phyloP scores from a whole-genome alignment of 2,113 vertebrate species.

The Neodontobutis hainanensis region DNA sequence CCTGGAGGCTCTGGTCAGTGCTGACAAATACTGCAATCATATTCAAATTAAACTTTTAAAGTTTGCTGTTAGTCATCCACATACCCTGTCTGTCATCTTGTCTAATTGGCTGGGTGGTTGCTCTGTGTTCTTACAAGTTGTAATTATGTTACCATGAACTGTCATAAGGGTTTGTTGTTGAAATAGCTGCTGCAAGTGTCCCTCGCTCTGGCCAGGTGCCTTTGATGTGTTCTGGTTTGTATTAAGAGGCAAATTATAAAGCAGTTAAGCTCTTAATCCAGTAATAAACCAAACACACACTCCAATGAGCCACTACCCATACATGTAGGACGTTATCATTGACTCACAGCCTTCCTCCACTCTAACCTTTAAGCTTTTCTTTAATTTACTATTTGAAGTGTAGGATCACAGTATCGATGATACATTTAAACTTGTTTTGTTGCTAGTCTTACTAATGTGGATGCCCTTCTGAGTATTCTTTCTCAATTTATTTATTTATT shows the following conservation, averaged over 20 bases:
- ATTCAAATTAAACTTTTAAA: conserved; percentile 32
- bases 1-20: conserved; percentile 14
- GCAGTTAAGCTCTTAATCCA: conserved; percentile 61
- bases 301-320: conserved; percentile 1
- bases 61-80: conserved; percentile 33
- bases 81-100: conserved; percentile 19
- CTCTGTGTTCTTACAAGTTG: conserved; percentile 16
- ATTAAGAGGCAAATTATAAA: conserved; percentile 26
- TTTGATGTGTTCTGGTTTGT: conserved; percentile 58
- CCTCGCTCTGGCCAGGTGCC: conserved; percentile 25
- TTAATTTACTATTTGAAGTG: neutral
- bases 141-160: conserved; percentile 44
- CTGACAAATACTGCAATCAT: conserved; percentile 6
- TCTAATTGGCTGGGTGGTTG: conserved; percentile 35
- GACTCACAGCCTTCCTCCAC: conserved; percentile 7
- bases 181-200: conserved; percentile 34
- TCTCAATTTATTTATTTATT: neutral
- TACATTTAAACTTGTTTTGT: conserved; percentile 1
- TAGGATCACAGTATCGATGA: neutral
- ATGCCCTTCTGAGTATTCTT: neutral
- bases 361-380: conserved; percentile 8
- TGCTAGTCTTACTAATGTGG: neutral
- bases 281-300: conserved; percentile 24
- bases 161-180: conserved; percentile 27
- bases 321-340: conserved; percentile 19